Conservation (phyloP, 1,140 invertebrate species). For the Phenacoccus solenopsis region DNA sequence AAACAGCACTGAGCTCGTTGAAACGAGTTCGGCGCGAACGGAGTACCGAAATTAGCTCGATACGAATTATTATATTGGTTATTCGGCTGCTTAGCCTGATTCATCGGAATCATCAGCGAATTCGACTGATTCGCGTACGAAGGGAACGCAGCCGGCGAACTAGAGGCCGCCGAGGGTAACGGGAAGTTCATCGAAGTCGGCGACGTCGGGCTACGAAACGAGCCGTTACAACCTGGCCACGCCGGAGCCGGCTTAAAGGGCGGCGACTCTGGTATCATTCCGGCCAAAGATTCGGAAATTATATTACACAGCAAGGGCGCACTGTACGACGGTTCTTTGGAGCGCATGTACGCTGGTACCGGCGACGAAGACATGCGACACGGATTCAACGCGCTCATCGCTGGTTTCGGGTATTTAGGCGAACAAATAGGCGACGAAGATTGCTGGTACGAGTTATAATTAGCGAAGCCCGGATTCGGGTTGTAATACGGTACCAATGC, state of each 20-base stretch:
- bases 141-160: background rate
- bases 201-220: background rate
- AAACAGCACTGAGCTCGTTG: constrained; percentile 1
- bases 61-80: background rate
- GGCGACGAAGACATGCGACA: background rate
- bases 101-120: background rate
- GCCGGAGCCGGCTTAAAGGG: background rate
- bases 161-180: background rate
- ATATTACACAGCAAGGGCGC: background rate
- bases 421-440: background rate
- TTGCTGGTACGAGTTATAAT: background rate
- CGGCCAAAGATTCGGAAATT: background rate
- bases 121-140: background rate
- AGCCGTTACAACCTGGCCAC: background rate
- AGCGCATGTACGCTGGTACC: background rate
- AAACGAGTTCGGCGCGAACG: background rate
- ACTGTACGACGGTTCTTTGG: background rate
- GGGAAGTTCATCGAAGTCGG: background rate
- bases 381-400: background rate
- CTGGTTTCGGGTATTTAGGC: background rate
- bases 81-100: background rate
- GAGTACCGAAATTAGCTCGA: background rate
- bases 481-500: background rate
- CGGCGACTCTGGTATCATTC: background rate
- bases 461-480: background rate